Conservation (phyloP, 2,888 invertebrate genomes). For the Drosophila neotestacea region DNA sequence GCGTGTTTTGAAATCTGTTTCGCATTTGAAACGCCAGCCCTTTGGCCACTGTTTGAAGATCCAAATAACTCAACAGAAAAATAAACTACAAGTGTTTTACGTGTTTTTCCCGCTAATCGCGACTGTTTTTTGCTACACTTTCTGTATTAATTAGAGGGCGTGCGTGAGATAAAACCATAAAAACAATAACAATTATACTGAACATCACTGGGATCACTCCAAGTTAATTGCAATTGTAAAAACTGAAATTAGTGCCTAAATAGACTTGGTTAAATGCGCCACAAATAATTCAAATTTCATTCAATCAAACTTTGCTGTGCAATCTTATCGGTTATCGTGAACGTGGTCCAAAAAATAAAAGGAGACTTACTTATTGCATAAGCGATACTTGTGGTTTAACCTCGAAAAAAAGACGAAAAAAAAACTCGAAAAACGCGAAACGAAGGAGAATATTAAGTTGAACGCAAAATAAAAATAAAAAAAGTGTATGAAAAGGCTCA, state of each 20-base stretch:
- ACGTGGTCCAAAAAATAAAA: conserved; percentile 18
- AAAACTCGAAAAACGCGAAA: conserved; percentile 1
- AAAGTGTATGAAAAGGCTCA: conserved; percentile 64
- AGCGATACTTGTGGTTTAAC: conserved; percentile 16
- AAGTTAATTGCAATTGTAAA: conserved; percentile 19
- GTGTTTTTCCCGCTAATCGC: conserved; percentile 37
- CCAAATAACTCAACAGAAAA: conserved; percentile 2
- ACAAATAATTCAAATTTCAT: background rate
- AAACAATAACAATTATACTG: conserved; percentile 2
- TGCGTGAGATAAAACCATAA: conserved; percentile 62
- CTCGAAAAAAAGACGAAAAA: conserved; percentile 3
- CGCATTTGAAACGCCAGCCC: conserved; percentile 24
- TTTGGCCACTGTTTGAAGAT: conserved; percentile 29
- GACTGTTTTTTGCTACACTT: conserved; percentile 20
- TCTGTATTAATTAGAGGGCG: conserved; percentile 29
- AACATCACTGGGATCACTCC: conserved; percentile 14
- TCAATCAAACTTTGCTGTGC: conserved; percentile 3
- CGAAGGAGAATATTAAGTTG: conserved; percentile 1
- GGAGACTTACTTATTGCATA: conserved; percentile 51
- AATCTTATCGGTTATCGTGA: conserved; percentile 14
- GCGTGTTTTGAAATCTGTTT: conserved; percentile 66
- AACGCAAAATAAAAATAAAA: conserved; percentile 6
- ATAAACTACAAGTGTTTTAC: conserved; percentile 33
- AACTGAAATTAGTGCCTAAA: conserved; percentile 19
- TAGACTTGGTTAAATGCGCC: background rate